phyloP scores from a whole-genome alignment of 2,797 vertebrate genomes.

The Gymnoscopelus microlampas region DNA sequence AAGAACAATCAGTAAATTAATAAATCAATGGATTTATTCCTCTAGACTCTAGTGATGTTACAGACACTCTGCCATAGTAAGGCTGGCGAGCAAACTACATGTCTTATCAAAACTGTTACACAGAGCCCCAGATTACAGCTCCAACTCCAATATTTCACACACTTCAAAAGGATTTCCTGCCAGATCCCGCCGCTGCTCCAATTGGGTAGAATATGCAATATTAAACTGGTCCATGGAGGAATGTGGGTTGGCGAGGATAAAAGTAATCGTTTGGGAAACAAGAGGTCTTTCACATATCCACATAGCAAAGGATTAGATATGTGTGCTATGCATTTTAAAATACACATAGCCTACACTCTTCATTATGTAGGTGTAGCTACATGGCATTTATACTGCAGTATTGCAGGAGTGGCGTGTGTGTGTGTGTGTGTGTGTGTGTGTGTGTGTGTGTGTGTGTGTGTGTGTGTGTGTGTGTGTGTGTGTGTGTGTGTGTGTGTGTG shows the following conservation, averaged over 20 bases:
- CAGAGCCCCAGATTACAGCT: conserved; percentile 54
- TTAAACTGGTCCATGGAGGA: conserved; percentile 44
- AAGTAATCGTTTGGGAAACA: conserved; percentile 37
- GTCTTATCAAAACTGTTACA: conserved; percentile 61
- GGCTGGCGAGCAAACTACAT: conserved; percentile 45
- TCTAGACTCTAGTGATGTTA: conserved; percentile 36
- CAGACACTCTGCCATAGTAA: conserved; percentile 32
- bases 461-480: conserved; percentile 11
- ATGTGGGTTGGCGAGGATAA: conserved; percentile 47
- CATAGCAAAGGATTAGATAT: conserved; percentile 23
- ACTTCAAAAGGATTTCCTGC: conserved; percentile 58
- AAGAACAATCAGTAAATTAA: no score
- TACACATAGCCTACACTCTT: conserved; percentile 7
- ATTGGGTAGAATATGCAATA: conserved; percentile 46
- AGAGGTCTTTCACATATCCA: conserved; percentile 38
- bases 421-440: conserved; percentile 17
- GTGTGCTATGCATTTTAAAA: not conserved
- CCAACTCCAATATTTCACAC: conserved; percentile 59
- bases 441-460: conserved; percentile 14
- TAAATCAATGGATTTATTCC: no score
- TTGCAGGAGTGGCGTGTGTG: no score
- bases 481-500: conserved; percentile 15
- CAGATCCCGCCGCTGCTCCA: conserved; percentile 44
- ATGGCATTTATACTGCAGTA: no score
- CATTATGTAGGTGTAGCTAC: no score